A percentile compares a stretch with the other conserved stretches of the same genome.
phyloP scores from a whole-genome alignment of 2,113 vertebrate species.

The Oophaga pumilio region DNA sequence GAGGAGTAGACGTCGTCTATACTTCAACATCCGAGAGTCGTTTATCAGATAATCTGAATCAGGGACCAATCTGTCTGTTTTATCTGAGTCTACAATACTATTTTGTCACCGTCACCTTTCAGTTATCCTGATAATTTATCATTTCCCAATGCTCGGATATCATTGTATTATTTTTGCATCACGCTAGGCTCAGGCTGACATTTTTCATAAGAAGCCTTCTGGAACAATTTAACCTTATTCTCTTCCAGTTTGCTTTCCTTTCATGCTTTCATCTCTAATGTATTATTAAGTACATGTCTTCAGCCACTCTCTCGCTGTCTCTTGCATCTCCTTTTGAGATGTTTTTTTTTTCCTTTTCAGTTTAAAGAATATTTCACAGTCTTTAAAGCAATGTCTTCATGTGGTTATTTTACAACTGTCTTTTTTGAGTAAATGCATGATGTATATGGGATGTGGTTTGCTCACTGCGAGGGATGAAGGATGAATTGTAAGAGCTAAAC shows the following conservation, averaged over 20 bases:
- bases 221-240: conserved; percentile 50
- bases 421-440: conserved; percentile 12
- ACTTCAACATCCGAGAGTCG: too few relatives aligned
- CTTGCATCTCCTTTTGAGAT: conserved; percentile 7
- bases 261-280: conserved; percentile 46
- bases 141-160: background rate
- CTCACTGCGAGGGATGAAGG: background rate
- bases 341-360: background rate
- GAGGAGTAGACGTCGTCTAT: too few relatives aligned
- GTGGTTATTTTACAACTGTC: conserved; percentile 25
- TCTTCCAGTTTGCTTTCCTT: conserved; percentile 40
- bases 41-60: too few relatives aligned
- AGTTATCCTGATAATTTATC: conserved; percentile 5
- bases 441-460: background rate
- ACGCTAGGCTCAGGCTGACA: conserved; percentile 16
- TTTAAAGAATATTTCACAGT: background rate
- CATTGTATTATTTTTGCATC: conserved; percentile 28
- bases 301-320: background rate
- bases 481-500: background rate
- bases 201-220: conserved; percentile 33
- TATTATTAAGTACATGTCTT: conserved; percentile 38
- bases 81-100: background rate
- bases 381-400: conserved; percentile 29
- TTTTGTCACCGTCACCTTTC: background rate
- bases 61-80: background rate